Evolutionary conservation across 2,113 vertebrate genomes (phyloP), one percentile per base, ranked within the genome.

Genomic region (Panurus biarmicus): DNA sequence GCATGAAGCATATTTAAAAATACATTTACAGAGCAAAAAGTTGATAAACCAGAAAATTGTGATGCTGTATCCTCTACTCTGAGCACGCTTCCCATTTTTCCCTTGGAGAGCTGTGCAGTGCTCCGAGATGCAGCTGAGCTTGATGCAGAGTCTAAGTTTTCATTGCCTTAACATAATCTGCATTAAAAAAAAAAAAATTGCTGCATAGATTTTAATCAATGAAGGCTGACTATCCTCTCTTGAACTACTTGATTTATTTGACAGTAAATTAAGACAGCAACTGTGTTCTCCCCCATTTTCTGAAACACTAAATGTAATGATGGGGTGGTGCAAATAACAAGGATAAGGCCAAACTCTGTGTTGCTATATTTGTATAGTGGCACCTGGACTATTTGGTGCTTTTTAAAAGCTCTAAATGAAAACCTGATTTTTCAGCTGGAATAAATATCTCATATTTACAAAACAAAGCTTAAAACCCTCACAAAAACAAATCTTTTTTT

Each of bases 71-170:
- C 47, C 57, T 42, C 26, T n/a, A 13, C 66, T 67, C 35, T 3
- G 21, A 74, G 51, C 23, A 28, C 1, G 11, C 13, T 60, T 86
- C 62, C n/a, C 31, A 31, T 23, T 57, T 26, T 58, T 42, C 7
- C 40, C 22, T n/a, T n/a, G 54, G 38, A 66, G 79, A 80, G 62
- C 38, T 0, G 0, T 31, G 38, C 45, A 48, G 33, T 12, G 21
- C 31, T 61, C 33, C 0, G 4, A 87, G n/a, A 47, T 29, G 33
- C 50, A 1, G 5, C 47, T 14, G 8, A 7, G 12, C 21, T 57
- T 53, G 26, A 76, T 4, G 21, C 0, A 11, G 25, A 4, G 6
- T 64, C 38, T 36, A 58, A 65, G 23, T 64, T 79, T 66, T 36
- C 8, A 9, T 9, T 50, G 74, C 48, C 25, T 76, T 35, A 35